These are phyloP conservation scores for Apocrypta bakeri DNA, from an alignment of 1,140 invertebrate genomes.

Conservation along the genomic window DNA sequence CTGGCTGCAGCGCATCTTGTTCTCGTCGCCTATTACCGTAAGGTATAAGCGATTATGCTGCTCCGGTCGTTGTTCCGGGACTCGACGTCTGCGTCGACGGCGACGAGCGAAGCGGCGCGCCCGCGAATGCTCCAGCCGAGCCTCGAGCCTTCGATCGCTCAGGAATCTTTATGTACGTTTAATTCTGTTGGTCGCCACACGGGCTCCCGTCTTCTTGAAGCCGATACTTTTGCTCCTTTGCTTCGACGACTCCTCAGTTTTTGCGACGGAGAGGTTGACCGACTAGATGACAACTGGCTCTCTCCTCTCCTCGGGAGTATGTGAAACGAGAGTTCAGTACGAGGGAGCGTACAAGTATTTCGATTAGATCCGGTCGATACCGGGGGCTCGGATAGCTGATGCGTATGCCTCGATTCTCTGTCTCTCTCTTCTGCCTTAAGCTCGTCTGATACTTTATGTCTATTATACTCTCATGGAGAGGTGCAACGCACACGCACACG, in stretches of 20 bases:
- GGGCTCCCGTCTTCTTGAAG: neutral
- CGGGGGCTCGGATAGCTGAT: neutral
- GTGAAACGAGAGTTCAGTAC: too few species aligned
- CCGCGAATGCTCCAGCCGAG: neutral
- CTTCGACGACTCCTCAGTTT: too few species aligned
- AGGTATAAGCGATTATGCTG: neutral
- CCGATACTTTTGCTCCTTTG: neutral
- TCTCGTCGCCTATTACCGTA: neutral
- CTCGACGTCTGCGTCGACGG: neutral
- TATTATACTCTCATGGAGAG: too few species aligned
- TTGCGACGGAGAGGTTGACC: neutral
- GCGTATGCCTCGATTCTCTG: too few species aligned
- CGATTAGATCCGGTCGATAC: neutral
- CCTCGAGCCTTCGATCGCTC: neutral
- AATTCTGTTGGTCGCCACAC: neutral
- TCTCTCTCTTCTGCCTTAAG: too few species aligned
- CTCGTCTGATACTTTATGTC: too few species aligned
- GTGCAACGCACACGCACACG: neutral
- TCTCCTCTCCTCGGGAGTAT: too few species aligned
- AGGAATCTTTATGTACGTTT: neutral
- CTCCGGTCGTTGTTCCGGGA: neutral
- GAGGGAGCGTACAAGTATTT: neutral
- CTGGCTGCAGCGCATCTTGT: slow-evolving; percentile 71
- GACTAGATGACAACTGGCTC: neutral
- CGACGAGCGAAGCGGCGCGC: neutral